Evolutionary conservation across 2,888 invertebrate species (phyloP), one percentile per base, ranked within the genome.

Genomic region (Embidobia sp.): DNA sequence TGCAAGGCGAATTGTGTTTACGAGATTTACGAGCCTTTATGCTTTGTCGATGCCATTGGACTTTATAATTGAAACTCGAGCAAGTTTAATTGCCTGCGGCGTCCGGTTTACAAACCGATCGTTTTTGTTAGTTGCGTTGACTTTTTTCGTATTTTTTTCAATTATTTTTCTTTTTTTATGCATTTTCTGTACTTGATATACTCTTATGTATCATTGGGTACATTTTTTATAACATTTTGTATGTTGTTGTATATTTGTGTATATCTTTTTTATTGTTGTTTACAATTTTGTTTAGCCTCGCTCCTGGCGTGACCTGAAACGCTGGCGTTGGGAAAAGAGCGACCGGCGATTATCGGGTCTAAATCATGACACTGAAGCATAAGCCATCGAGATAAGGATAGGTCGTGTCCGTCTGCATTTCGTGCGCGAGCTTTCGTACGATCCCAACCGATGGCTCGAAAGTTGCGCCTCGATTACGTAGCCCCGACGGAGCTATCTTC

Each of bases 301-400:
- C 10, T 37, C 15, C 8, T 5, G 8, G 1, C n/a, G 4, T 40
- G 10, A 11, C 13, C 13, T 22, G 15, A 11, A 10, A 42, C 0
- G 15, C 29, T 4, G 35, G 13, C 22, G 6, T 10, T 53, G 3
- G 19, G 19, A 18, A 18, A 42, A 16, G 11, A 42, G 18, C 42
- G 8, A n/a, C 19, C 11, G n/a, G n/a, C n/a, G 31, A 33, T 29
- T 42, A 51, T 51, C 22, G 29, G 13, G 6, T n/a, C 22, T 44
- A 8, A 53, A 66, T 51, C 35, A 44, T 33, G 66, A 53, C 37
- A 35, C 13, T 7, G n/a, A 49, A 49, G 31, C 40, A 69, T 59
- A 59, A 69, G 69, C 49, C 57, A 69, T 49, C 82, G 82, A 82
- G 69, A 82, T 81, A 82, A 81, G 51, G 63, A 66, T 48, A 53